phyloP scores from a whole-genome alignment of 1,140 invertebrate genomes.

The Hesperophylax magnus region DNA sequence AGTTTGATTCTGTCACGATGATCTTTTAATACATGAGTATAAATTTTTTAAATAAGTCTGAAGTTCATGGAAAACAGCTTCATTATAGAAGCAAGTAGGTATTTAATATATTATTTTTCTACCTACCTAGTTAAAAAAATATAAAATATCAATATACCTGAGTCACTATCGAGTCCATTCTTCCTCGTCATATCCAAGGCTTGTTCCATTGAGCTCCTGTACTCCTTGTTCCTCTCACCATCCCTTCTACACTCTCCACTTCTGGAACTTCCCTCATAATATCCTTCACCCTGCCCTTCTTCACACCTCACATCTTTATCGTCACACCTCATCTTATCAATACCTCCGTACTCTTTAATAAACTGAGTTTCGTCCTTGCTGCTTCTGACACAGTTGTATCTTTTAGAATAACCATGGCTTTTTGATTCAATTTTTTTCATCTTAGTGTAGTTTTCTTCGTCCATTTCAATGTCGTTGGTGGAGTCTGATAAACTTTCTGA shows the following conservation, averaged over 20 bases:
- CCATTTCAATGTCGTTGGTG: constrained; percentile 38
- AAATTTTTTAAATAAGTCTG: too few relatives aligned
- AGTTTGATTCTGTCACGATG: too few relatives aligned
- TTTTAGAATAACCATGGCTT: constrained; percentile 17
- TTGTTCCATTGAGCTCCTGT: constrained; percentile 57
- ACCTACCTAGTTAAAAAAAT: too few relatives aligned
- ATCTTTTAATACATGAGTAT: too few relatives aligned
- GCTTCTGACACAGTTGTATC: not conserved
- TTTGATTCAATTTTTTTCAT: constrained; percentile 34
- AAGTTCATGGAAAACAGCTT: too few relatives aligned
- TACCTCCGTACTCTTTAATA: not conserved
- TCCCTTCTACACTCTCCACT: not conserved
- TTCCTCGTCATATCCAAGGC: constrained; percentile 66
- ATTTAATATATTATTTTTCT: too few relatives aligned
- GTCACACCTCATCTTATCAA: not conserved
- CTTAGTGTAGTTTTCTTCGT: constrained; percentile 35
- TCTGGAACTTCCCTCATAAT: constrained; percentile 20
- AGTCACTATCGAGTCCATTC: constrained; percentile 52
- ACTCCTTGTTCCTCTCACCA: constrained; percentile 12
- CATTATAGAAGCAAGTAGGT: too few relatives aligned
- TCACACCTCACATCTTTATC: constrained; percentile 15
- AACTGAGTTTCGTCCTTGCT: constrained; percentile 10
- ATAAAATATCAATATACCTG: constrained; percentile 41
- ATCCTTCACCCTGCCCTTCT: constrained; percentile 23
- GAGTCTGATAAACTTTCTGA: constrained; percentile 6